phyloP scores from a whole-genome alignment of 2,113 vertebrate species.

The Vanacampus margaritifer region DNA sequence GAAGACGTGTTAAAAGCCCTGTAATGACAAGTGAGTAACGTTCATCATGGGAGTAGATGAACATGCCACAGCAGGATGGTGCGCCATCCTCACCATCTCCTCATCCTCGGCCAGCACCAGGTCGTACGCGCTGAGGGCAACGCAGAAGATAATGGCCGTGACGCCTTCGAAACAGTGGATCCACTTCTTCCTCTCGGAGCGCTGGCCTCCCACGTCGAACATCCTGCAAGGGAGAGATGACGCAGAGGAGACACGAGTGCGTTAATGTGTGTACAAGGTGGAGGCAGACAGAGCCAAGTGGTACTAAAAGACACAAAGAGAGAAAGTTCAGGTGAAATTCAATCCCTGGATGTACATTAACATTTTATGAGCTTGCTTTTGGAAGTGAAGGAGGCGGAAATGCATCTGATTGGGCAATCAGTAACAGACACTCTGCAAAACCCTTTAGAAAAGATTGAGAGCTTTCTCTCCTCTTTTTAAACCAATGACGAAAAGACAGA shows the following conservation, averaged over 20 bases:
- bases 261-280: not conserved
- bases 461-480: not conserved
- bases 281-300: not conserved
- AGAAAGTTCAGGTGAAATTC: conserved; percentile 26
- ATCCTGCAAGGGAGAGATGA: conserved; percentile 75
- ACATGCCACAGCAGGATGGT: not conserved
- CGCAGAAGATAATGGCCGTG: conserved; percentile 97
- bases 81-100: conserved; percentile 86
- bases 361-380: conserved; percentile 48
- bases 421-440: not conserved
- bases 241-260: conserved; percentile 11
- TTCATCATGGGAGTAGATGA: conserved; percentile 5
- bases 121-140: conserved; percentile 95
- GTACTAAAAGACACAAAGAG: conserved; percentile 2
- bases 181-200: conserved; percentile 93
- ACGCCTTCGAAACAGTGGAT: conserved; percentile 98
- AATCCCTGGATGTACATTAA: conserved; percentile 38
- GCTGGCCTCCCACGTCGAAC: conserved; percentile 92
- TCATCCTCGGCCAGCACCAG: conserved; percentile 96
- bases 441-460: not conserved
- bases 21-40: not conserved
- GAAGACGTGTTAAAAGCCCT: conserved; percentile 4
- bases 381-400: conserved; percentile 15
- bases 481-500: not conserved
- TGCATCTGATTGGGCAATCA: conserved; percentile 14